Evolutionary conservation across 2,797 vertebrate genomes (phyloP).

Genomic region (Manis javanica): DNA sequence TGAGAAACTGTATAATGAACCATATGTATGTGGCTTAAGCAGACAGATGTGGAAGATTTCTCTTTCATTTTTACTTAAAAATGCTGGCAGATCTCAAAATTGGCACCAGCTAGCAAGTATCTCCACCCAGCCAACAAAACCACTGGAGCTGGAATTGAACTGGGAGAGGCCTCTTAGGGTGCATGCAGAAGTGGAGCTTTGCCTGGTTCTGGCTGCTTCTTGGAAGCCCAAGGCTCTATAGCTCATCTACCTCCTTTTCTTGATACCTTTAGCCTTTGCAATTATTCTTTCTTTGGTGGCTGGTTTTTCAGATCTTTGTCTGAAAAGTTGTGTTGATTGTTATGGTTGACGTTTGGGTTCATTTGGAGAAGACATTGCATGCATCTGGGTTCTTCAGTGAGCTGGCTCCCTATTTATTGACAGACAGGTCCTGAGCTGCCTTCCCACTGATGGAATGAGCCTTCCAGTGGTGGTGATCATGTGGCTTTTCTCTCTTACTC

Average conservation of each 20-base stretch:
- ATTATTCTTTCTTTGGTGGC: conserved; percentile 23
- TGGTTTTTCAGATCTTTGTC: background rate
- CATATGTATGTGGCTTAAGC: conserved; percentile 66
- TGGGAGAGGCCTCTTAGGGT: background rate
- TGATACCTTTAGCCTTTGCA: background rate
- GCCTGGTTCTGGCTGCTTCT: background rate
- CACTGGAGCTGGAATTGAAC: conserved; percentile 1
- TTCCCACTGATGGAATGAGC: background rate
- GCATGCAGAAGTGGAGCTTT: background rate
- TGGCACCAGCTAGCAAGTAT: conserved; percentile 49
- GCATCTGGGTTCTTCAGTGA: background rate
- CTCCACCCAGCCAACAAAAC: background rate
- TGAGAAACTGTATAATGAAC: conserved; percentile 67
- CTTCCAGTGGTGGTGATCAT: background rate
- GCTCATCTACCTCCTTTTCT: background rate
- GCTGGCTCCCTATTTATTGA: background rate
- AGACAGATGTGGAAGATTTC: conserved; percentile 63
- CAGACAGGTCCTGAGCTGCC: background rate
- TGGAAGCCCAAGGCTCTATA: background rate
- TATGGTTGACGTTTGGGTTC: background rate
- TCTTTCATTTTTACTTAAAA: conserved; percentile 50
- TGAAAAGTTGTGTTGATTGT: background rate
- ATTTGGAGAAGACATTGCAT: background rate
- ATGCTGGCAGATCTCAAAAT: conserved; percentile 39
- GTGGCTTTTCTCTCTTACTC: background rate